Conservation (phyloP, 2,797 vertebrate species). For the Lophotriccus pileatus region DNA sequence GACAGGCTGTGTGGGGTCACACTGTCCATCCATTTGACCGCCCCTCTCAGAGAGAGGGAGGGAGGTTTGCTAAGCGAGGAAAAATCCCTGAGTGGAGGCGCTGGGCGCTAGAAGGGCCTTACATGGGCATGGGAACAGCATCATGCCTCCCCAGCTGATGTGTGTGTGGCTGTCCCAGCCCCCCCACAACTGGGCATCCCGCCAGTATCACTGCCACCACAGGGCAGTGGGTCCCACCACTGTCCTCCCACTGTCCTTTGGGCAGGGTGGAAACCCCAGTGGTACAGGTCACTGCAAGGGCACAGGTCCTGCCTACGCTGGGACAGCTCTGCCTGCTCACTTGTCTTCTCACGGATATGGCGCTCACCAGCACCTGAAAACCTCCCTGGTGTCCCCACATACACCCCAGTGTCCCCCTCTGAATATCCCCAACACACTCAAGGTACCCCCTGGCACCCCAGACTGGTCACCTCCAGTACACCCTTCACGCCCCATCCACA, state of each 20-base stretch:
- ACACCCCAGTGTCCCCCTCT: not conserved
- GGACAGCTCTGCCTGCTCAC: not conserved
- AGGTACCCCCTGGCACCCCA: not conserved
- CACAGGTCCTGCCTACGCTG: not conserved
- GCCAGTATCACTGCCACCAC: not conserved
- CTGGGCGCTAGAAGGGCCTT: constrained; percentile 18
- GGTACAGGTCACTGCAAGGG: not conserved
- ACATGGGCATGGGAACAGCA: constrained; percentile 48
- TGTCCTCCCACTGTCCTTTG: not conserved
- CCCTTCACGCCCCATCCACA: not conserved
- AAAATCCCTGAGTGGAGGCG: constrained; percentile 17
- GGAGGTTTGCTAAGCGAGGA: constrained; percentile 42
- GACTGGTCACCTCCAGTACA: not conserved
- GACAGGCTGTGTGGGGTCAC: not conserved
- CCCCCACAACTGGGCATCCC: not conserved
- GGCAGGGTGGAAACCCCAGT: not conserved
- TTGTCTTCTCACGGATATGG: not conserved
- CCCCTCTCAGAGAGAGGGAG: not conserved
- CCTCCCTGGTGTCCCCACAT: not conserved
- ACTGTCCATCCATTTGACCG: not conserved
- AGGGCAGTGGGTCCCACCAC: not conserved
- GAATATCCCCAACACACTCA: not conserved
- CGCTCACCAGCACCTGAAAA: not conserved
- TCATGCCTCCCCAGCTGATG: constrained; percentile 13
- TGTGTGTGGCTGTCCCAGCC: not conserved